phyloP scores from a whole-genome alignment of 2,797 vertebrate genomes.

The Podarcis lilfordi region DNA sequence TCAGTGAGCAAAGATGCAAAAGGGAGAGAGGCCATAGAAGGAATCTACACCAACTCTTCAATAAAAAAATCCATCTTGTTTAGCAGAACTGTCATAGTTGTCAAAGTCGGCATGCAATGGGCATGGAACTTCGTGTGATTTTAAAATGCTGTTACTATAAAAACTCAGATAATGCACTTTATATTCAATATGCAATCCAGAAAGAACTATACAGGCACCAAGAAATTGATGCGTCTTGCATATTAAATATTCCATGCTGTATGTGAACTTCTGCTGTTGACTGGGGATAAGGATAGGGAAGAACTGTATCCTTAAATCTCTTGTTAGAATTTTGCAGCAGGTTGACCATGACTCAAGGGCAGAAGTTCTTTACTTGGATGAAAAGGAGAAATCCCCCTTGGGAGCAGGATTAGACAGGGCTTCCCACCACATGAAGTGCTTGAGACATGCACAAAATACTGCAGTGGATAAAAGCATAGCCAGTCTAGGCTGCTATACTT shows the following conservation, averaged over 20 bases:
- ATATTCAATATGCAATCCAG: constrained; percentile 32
- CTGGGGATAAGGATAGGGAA: constrained; percentile 2
- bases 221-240: constrained; percentile 11
- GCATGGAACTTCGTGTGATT: constrained; percentile 17
- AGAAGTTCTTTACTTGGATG: background rate
- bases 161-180: constrained; percentile 39
- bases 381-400: constrained; percentile 10
- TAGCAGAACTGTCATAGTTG: constrained; percentile 44
- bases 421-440: constrained; percentile 1
- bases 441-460: background rate
- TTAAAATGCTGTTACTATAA: constrained; percentile 44
- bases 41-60: constrained; percentile 46
- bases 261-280: background rate
- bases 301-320: background rate
- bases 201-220: constrained; percentile 33
- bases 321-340: constrained; percentile 18
- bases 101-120: constrained; percentile 39
- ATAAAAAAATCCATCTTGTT: constrained; percentile 28
- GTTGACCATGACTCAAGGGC: constrained; percentile 23
- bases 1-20: constrained; percentile 30
- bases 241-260: constrained; percentile 37
- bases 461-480: background rate
- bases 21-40: constrained; percentile 39
- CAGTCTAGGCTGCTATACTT: constrained; percentile 40
- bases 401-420: background rate